Base-by-base conservation (phyloP, 2,797 vertebrate species). In the Micropoecilia bifurca region DNA sequence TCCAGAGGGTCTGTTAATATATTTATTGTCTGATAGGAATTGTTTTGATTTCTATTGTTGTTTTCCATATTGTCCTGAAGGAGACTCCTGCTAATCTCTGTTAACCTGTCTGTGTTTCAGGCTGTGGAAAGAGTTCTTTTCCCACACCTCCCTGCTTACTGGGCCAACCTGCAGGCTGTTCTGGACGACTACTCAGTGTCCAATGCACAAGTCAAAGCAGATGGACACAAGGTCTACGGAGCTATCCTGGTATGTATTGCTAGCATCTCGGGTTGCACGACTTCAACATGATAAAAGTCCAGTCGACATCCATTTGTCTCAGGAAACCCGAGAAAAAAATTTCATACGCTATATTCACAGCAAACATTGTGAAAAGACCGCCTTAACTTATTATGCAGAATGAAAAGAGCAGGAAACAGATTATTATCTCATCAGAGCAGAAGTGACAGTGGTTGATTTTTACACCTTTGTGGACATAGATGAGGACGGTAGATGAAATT, bases 221-320 rank as follows among this genome's bases (percentile, higher is more conserved):
- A 99, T 0, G 97, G 98, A 4, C 98, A 99, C 91, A 99, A 99
- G 50, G 98, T 99, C 33, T 99, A 98, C 0, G 98, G 98, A 14
- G 98, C 98, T 87, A 98, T 99, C 79, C 85, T 98, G 96, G 25
- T 82, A 6, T 47, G 8, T 71, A 0, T 20, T 41, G 16, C 68
- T 33, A 10, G 8, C 30, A 46, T 61, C 39, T 43, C 13, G 3
- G 50, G 50, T 22, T 53, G 50, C 50, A 53, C 22, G 0, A 53
- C 50, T 53, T 53, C 22, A 53, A 25, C 50, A 53, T 25, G 22
- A 25, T 53, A 3, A 53, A 53, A 53, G 48, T 53, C 50, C 22
- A 25, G 50, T 53, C 8, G 8, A 53, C 50, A 53, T 25, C 50
- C 48, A 8, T 25, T 53, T 53, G 48, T 50, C 20, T 50, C 48